Evolutionary conservation across 2,113 vertebrate genomes (phyloP), one percentile per base, ranked within the genome.

Genomic region (Campylomormyrus tamandua): DNA sequence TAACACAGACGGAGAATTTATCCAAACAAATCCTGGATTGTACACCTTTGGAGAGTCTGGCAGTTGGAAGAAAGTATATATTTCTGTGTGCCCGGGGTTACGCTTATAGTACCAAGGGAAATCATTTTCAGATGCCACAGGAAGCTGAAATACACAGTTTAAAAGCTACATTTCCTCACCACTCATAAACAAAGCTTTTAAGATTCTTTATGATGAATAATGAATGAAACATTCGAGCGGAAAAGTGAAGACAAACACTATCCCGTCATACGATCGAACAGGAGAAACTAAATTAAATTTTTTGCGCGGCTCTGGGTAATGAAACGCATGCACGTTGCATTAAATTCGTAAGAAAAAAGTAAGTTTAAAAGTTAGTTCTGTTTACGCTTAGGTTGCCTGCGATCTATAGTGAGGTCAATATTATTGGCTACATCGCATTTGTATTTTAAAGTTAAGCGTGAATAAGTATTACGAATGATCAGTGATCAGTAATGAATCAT

Each of bases 121-220:
- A 94, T 93, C 92, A 92, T 94, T 95, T 95, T 95, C 95, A 94
- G 94, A 95, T 94, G 94, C 91, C 70, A 92, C 80, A 94, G 94
- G 93, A 94, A 94, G 93, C 92, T 91, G 90, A 91, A 93, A 94
- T 87, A 91, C 91, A 92, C 91, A 93, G 90, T 93, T 93, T 94
- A 94, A 93, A 93, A 92, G 90, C 92, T 92, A 93, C 92, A 93
- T 92, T 94, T 94, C 92, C 92, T 91, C 92, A 94, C 93, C 90
- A 91, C 93, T 94, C 93, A 94, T 94, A 94, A 94, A 95, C 94
- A 95, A 95, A 94, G 94, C 94, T 94, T 95, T 93, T 93, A 91
- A 93, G 52, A 92, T 49, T 83, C 83, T 90, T 92, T 92, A 91
- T 66, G 90, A 89, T 7, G 74, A 80, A 80, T 83, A 88, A 84